Evolutionary conservation across 2,797 vertebrate species (phyloP).

Genomic region (Siniperca obscura): DNA sequence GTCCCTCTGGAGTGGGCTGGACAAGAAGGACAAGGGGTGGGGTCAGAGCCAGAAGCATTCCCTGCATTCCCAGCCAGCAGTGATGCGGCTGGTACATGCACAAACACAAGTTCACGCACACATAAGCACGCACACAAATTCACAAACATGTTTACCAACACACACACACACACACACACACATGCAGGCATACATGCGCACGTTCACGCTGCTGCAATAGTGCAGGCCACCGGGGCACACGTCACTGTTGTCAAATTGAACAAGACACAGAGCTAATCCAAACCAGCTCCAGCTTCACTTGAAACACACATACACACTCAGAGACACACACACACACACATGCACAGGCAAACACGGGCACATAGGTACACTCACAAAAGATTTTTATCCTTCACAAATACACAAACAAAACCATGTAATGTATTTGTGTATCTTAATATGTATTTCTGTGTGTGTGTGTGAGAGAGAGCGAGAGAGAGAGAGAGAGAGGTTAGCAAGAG

Average conservation of each 20-base stretch:
- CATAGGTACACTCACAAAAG: constrained; percentile 40
- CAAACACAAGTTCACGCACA: constrained; percentile 43
- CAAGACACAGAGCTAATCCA: constrained; percentile 81
- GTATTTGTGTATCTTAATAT: constrained; percentile 42
- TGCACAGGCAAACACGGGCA: neutral
- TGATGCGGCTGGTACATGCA: constrained; percentile 69
- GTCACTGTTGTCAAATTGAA: constrained; percentile 84
- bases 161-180: constrained; percentile 5
- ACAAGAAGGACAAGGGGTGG: constrained; percentile 65
- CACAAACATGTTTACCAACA: constrained; percentile 17
- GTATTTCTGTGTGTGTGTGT: constrained; percentile 4
- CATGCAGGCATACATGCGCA: neutral
- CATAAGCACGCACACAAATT: neutral
- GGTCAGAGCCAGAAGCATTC: constrained; percentile 85
- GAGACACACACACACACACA: neutral
- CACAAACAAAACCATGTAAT: constrained; percentile 58
- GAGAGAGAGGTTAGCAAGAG: constrained; percentile 56
- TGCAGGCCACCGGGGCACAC: constrained; percentile 73
- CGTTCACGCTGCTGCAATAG: constrained; percentile 58
- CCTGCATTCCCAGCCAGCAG: constrained; percentile 82
- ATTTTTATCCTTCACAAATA: constrained; percentile 56
- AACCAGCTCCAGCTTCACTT: constrained; percentile 74
- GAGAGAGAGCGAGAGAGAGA: constrained; percentile 48
- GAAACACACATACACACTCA: constrained; percentile 33
- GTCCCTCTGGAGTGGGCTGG: constrained; percentile 68